A percentile compares a stretch with the other conserved stretches of the same genome.
Conservation (phyloP, 92 coral and sea anemone species). For the Zoanthus gigantus region DNA sequence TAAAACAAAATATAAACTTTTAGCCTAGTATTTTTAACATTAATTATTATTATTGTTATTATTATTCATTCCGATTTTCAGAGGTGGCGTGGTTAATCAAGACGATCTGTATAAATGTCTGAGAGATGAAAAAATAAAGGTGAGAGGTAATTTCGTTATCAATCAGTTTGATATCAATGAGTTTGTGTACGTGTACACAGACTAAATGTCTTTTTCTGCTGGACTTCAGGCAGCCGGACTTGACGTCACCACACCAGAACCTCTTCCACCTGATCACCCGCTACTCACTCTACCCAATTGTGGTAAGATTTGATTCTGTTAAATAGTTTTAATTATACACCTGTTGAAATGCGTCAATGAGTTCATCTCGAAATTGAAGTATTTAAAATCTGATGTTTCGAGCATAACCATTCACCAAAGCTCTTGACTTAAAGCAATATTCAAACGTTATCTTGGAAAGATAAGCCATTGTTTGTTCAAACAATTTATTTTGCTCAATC, state of each 20-base stretch:
- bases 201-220: background rate
- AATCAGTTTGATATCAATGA: background rate
- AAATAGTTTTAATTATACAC: too few relatives aligned
- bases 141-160: constrained; percentile 33
- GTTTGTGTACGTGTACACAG: background rate
- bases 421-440: too few relatives aligned
- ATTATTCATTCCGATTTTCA: background rate
- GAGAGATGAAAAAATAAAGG: constrained; percentile 81
- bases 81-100: constrained; percentile 92
- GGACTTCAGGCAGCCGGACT: constrained; percentile 55
- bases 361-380: too few relatives aligned
- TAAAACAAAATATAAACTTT: too few relatives aligned
- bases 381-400: too few relatives aligned
- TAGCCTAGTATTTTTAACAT: too few relatives aligned
- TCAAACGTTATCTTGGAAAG: too few relatives aligned
- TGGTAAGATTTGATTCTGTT: constrained; percentile 31
- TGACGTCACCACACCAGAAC: constrained; percentile 59
- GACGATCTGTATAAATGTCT: constrained; percentile 87
- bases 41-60: too few relatives aligned
- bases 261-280: constrained; percentile 45
- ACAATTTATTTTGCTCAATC: too few relatives aligned
- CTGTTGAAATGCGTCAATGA: too few relatives aligned
- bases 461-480: too few relatives aligned
- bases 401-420: too few relatives aligned
- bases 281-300: constrained; percentile 48